These are phyloP conservation scores for Drosophila paulistorum DNA, from an alignment of 1,140 invertebrate species.

Conservation along the genomic window DNA sequence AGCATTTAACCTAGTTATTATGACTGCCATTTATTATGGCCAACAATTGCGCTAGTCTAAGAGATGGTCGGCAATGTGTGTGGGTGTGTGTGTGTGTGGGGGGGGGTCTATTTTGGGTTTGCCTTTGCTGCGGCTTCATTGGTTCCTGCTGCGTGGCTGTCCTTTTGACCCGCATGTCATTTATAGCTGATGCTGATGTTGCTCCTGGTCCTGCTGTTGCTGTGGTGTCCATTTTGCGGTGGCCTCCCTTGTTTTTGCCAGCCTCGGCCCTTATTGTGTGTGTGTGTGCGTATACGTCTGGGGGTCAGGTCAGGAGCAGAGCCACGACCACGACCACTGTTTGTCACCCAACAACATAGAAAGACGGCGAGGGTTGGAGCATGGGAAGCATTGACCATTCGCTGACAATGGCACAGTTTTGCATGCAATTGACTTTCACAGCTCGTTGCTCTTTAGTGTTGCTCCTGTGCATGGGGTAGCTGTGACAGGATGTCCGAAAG, in stretches of 20 bases:
- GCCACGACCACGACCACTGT: slow-evolving; percentile 29
- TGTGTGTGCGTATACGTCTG: slow-evolving; percentile 31
- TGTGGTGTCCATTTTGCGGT: slow-evolving; percentile 74
- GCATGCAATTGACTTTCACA: slow-evolving; percentile 81
- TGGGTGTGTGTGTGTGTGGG: background rate
- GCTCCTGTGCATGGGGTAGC: background rate
- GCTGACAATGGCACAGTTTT: slow-evolving; percentile 79
- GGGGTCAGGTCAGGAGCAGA: slow-evolving; percentile 58
- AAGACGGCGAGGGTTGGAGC: background rate
- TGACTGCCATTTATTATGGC: slow-evolving; percentile 74
- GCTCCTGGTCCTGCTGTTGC: slow-evolving; percentile 40
- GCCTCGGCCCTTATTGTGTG: slow-evolving; percentile 15
- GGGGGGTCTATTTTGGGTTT: slow-evolving; percentile 9
- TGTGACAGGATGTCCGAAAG: background rate
- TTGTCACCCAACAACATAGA: slow-evolving; percentile 17
- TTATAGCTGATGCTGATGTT: slow-evolving; percentile 54
- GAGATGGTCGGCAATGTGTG: background rate
- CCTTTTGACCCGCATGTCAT: slow-evolving; percentile 78
- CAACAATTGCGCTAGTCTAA: slow-evolving; percentile 43
- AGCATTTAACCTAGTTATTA: slow-evolving; percentile 79
- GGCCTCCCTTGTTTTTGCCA: slow-evolving; percentile 60
- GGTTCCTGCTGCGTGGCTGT: slow-evolving; percentile 60
- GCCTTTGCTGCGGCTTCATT: slow-evolving; percentile 52
- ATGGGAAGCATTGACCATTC: slow-evolving; percentile 39
- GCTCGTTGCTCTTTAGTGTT: slow-evolving; percentile 78